Conservation (phyloP, 2,888 invertebrate species). For the Arrhopalites spinosus region DNA sequence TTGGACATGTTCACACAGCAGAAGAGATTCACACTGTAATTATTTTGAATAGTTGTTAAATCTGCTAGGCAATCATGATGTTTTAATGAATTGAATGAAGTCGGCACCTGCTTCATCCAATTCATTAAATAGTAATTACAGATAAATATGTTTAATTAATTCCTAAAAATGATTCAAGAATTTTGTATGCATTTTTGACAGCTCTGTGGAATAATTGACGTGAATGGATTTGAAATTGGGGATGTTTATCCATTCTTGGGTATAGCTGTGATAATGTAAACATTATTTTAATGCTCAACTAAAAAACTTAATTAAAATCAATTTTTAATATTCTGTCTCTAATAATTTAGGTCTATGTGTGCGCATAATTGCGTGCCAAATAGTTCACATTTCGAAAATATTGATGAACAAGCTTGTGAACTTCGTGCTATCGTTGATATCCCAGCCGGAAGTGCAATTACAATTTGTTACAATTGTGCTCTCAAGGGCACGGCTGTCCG, state of each 20-base stretch:
- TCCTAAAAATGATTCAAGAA: neutral
- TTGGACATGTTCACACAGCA: conserved; percentile 62
- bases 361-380: conserved; percentile 55
- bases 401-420: conserved; percentile 49
- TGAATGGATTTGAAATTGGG: conserved; percentile 55
- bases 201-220: conserved; percentile 55
- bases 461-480: conserved; percentile 52
- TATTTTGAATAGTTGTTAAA: neutral
- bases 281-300: too few species aligned
- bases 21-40: conserved; percentile 38
- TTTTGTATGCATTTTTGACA: conserved; percentile 18
- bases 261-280: conserved; percentile 48
- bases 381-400: conserved; percentile 52
- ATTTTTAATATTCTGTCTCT: too few species aligned
- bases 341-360: conserved; percentile 51
- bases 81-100: too few species aligned
- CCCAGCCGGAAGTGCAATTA: conserved; percentile 46
- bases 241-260: conserved; percentile 50
- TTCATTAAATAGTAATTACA: too few species aligned
- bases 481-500: conserved; percentile 49
- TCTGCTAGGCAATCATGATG: neutral
- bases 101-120: too few species aligned
- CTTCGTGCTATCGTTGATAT: conserved; percentile 52
- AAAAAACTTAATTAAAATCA: too few species aligned
- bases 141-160: too few species aligned